Evolutionary conservation across 2,113 vertebrate genomes (phyloP).

Genomic region (Sturnira hondurensis): DNA sequence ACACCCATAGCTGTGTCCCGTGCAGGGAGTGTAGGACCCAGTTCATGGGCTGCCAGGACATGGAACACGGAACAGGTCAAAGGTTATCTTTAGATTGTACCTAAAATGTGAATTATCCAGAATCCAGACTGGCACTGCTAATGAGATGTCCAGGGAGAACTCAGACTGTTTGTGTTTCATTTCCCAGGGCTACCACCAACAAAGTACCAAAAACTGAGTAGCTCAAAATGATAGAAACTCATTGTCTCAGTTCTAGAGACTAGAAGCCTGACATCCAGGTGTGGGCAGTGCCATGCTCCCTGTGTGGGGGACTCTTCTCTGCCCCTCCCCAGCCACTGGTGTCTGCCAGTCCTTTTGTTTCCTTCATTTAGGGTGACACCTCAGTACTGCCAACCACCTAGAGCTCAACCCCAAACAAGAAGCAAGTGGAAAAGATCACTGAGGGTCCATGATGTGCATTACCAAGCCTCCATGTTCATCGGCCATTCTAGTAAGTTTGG

Average conservation of each 20-base stretch:
- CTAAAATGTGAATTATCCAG: not conserved
- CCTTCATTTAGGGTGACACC: not conserved
- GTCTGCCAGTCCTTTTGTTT: not conserved
- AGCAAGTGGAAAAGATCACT: not conserved
- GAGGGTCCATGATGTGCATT: not conserved
- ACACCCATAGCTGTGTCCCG: fast-evolving
- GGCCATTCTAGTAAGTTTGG: not conserved
- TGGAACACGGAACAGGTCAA: not conserved
- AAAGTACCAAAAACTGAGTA: not conserved
- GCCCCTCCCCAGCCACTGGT: not conserved
- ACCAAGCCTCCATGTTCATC: not conserved
- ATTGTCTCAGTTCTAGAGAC: not conserved
- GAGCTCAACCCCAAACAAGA: not conserved
- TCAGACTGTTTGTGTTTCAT: not conserved
- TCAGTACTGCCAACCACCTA: not conserved
- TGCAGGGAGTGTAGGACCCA: not conserved
- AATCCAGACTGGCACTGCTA: not conserved
- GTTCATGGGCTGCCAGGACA: not conserved
- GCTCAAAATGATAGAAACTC: not conserved
- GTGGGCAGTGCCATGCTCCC: not conserved
- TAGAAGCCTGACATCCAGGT: not conserved
- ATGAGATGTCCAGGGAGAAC: not conserved
- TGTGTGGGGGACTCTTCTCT: not conserved
- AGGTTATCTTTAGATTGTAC: not conserved
- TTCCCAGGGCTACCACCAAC: not conserved